phyloP scores from a whole-genome alignment of 1,140 invertebrate species.

The Zeugodacus cucurbitae region DNA sequence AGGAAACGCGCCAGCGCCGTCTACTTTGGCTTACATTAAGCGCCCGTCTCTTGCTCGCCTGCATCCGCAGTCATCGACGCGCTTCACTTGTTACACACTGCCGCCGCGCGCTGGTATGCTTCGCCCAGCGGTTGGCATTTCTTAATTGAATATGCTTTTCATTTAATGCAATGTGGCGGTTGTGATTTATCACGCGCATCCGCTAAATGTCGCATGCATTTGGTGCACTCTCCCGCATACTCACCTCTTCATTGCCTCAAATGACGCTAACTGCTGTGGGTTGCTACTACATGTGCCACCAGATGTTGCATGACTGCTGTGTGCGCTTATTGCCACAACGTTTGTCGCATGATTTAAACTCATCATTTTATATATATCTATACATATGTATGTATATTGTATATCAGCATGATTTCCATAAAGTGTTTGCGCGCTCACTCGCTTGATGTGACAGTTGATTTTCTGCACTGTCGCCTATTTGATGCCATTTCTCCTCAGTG shows the following conservation, averaged over 20 bases:
- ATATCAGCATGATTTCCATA: not conserved
- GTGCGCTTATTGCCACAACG: not conserved
- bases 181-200: slow-evolving; percentile 65
- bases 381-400: not conserved
- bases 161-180: slow-evolving; percentile 57
- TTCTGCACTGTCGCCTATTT: slow-evolving; percentile 28
- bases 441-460: slow-evolving; percentile 32
- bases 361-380: not conserved
- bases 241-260: not conserved
- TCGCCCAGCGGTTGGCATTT: slow-evolving; percentile 52
- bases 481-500: slow-evolving; percentile 6
- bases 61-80: not conserved
- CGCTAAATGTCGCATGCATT: slow-evolving; percentile 53
- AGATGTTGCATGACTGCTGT: not conserved
- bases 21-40: not conserved
- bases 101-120: not conserved
- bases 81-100: not conserved
- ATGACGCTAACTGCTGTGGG: too few relatives aligned
- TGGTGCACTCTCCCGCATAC: not conserved
- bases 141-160: slow-evolving; percentile 64
- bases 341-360: not conserved
- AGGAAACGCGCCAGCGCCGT: not conserved
- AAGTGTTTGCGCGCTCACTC: not conserved
- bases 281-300: not conserved
- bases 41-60: not conserved